Base-by-base conservation (phyloP, 2,888 invertebrate species). In the Temnothorax ravouxi region DNA sequence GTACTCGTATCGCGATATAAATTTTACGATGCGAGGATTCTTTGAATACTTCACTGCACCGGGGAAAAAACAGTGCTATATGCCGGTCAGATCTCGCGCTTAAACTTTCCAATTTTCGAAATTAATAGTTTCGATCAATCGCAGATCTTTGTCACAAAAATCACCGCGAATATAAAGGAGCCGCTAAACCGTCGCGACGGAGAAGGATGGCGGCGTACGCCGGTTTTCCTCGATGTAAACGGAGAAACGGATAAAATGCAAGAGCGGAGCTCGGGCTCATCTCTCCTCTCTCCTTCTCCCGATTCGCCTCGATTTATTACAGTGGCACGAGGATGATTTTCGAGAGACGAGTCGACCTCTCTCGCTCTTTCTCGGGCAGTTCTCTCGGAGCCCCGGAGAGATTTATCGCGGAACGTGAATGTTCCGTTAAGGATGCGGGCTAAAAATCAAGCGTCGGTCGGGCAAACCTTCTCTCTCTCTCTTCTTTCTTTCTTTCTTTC, bases 341-440 rank as follows among this genome's bases (percentile, higher is more conserved):
- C 84, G 75, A 81, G 61, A 59, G 67, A 64, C 59, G 87, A 84
- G 62, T 52, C 66, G 69, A 52, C 13, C 52, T 64, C 47, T 75
- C 71, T 64, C 69, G 1, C 56, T 56, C 25, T 59, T 25, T 61
- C 34, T 54, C 71, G 34, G 6, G 34, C 5, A 34, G 34, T 5
- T 29, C 41, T 56, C 75, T 21, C 44, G 47, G 21, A 29, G 64
- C 47, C 25, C 50, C 64, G 52, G 72, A 64, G 77, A 86, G 87
- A 90, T 90, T 90, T 89, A 91, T 90, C 88, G 86, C 72, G 76
- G 85, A 76, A 84, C 87, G 84, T 38, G 59, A 59, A 85, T 80
- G 90, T 91, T 88, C 90, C 89, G 90, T 89, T 90, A 91, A 88
- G 88, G 88, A 88, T 88, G 75, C 85, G 76, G 77, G 80, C 38